phyloP scores from a whole-genome alignment of 2,113 vertebrate species.

The Terrapene triunguis region DNA sequence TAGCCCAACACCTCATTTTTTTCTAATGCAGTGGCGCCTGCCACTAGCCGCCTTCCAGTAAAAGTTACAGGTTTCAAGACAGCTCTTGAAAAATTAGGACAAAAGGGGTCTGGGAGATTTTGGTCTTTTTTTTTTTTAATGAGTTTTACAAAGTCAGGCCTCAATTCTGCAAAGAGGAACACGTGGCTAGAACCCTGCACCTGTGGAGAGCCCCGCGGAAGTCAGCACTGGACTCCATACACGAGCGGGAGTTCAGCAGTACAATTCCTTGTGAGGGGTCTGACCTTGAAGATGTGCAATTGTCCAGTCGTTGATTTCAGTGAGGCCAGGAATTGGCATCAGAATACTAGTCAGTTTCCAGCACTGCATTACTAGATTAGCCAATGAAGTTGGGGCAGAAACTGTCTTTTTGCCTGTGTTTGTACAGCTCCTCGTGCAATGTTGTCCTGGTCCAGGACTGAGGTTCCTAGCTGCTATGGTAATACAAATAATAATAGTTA shows the following conservation, averaged over 20 bases:
- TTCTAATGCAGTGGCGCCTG: slow-evolving; percentile 32
- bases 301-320: not conserved
- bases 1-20: slow-evolving; percentile 70
- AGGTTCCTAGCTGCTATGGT: not conserved
- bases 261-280: not conserved
- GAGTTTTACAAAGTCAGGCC: not conserved
- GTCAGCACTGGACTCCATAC: accelerated
- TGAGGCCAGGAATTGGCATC: not conserved
- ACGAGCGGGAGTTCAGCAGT: not conserved
- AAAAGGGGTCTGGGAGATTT: not conserved
- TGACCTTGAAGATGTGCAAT: not conserved
- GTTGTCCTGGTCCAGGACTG: not conserved
- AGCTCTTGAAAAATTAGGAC: slow-evolving; percentile 11
- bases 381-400: not conserved
- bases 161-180: not conserved
- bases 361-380: not conserved
- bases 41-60: slow-evolving; percentile 12
- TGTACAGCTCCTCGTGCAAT: not conserved
- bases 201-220: not conserved
- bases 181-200: accelerated
- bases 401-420: not conserved
- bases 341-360: not conserved
- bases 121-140: not conserved
- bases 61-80: not conserved
- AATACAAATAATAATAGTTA: not conserved